Conservation (phyloP, 2,888 invertebrate species). For the Agrotis ipsilon region DNA sequence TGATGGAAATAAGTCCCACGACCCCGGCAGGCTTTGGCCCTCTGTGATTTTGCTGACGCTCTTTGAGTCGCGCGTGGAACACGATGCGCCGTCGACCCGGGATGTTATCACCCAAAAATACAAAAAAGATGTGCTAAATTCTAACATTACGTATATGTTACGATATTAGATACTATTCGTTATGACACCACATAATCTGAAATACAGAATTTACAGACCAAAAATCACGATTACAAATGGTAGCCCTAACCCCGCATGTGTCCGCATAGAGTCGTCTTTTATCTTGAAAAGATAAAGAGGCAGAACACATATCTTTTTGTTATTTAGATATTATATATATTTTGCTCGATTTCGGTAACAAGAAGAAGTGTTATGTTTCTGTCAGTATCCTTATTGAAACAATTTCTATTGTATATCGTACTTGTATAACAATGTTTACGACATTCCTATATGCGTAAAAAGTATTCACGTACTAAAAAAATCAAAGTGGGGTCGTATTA, state of each 20-base stretch:
- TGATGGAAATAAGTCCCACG: too few relatives aligned
- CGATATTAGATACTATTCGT: not conserved
- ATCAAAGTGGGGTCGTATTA: too few relatives aligned
- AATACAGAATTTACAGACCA: not conserved
- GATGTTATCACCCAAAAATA: too few relatives aligned
- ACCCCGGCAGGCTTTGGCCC: too few relatives aligned
- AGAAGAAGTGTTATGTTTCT: constrained; percentile 32
- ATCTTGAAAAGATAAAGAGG: constrained; percentile 53
- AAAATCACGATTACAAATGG: constrained; percentile 17
- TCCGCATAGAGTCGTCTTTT: constrained; percentile 34
- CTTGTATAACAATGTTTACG: not conserved
- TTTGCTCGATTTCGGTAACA: constrained; percentile 24
- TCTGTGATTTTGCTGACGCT: too few relatives aligned
- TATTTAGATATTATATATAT: constrained; percentile 47
- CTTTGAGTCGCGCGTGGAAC: too few relatives aligned
- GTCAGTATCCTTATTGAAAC: constrained; percentile 16
- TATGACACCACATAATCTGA: not conserved
- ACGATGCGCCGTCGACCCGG: too few relatives aligned
- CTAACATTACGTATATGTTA: not conserved
- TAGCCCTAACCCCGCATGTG: constrained; percentile 37
- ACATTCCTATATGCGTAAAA: not conserved
- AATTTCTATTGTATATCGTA: constrained; percentile 28
- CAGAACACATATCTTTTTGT: constrained; percentile 51
- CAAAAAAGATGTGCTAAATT: not conserved
- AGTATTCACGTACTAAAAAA: not conserved